Percentiles rank a stretch among this genome's conserved stretches.
Conservation (phyloP, 2,113 vertebrate species). For the Anas platyrhynchos region DNA sequence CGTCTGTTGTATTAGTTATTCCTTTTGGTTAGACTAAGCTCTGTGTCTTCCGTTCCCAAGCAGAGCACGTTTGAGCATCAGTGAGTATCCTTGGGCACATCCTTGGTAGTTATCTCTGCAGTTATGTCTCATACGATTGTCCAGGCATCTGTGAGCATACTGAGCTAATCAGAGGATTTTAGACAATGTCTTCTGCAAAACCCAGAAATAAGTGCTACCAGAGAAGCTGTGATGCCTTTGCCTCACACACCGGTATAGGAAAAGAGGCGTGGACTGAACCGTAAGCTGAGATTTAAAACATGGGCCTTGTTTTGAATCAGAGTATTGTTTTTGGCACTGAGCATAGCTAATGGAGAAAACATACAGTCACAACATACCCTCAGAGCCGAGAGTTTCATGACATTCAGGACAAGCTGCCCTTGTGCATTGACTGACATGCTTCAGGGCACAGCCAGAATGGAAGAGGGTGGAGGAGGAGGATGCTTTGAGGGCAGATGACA, state of each 20-base stretch:
- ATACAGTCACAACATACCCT: rapidly evolving
- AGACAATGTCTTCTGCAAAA: not conserved
- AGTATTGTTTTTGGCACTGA: not conserved
- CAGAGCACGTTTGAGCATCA: not conserved
- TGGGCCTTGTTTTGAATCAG: not conserved
- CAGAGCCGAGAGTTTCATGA: not conserved
- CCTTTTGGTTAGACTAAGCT: not conserved
- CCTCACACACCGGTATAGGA: not conserved
- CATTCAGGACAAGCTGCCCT: not conserved
- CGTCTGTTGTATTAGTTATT: not conserved
- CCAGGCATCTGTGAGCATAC: not conserved
- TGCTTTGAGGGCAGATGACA: not conserved
- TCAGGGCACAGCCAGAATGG: not conserved
- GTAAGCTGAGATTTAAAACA: not conserved
- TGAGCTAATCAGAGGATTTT: not conserved
- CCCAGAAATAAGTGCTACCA: not conserved
- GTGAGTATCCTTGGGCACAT: not conserved
- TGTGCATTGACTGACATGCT: not conserved
- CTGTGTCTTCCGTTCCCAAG: not conserved
- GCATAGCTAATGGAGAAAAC: not conserved
- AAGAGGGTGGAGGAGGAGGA: not conserved
- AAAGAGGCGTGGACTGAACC: not conserved
- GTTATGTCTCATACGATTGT: not conserved
- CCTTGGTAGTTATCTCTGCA: not conserved
- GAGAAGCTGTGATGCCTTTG: not conserved